These are phyloP conservation scores for Heliconius congener DNA, from an alignment of 1,140 invertebrate species.

Conservation along the genomic window DNA sequence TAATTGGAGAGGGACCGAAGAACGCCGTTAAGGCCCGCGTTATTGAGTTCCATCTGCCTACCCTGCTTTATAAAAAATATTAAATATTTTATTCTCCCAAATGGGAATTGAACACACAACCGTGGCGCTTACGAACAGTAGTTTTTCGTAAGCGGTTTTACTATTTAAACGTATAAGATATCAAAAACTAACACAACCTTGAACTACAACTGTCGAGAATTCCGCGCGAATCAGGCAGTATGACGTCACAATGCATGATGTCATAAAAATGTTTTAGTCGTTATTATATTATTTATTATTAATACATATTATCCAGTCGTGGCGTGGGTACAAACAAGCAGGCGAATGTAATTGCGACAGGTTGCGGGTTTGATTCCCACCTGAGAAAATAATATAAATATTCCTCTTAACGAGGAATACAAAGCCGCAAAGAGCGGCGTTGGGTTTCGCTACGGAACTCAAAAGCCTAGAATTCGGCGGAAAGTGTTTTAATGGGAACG, in stretches of 20 bases:
- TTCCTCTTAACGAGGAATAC: too few relatives aligned
- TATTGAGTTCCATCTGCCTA: background rate
- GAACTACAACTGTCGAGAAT: background rate
- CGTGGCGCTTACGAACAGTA: background rate
- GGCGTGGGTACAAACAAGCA: too few relatives aligned
- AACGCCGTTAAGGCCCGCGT: background rate
- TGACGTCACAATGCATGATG: slow-evolving; percentile 9
- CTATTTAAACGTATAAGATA: background rate
- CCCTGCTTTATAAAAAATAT: background rate
- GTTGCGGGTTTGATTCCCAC: too few relatives aligned
- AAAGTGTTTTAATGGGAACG: too few relatives aligned
- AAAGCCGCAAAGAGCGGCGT: too few relatives aligned
- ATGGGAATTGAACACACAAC: background rate
- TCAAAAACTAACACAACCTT: background rate
- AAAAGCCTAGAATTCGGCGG: too few relatives aligned
- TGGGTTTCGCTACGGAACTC: too few relatives aligned
- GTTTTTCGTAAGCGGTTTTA: too few relatives aligned
- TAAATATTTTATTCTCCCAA: background rate
- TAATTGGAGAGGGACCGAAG: background rate
- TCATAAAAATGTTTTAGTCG: background rate
- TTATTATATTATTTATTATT: background rate
- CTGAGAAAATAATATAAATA: too few relatives aligned
- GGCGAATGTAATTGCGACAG: too few relatives aligned
- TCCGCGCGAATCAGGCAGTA: background rate
- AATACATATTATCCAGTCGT: background rate